Evolutionary conservation across 2,888 invertebrate species (phyloP).

Genomic region (Teinopalpus imperialis): DNA sequence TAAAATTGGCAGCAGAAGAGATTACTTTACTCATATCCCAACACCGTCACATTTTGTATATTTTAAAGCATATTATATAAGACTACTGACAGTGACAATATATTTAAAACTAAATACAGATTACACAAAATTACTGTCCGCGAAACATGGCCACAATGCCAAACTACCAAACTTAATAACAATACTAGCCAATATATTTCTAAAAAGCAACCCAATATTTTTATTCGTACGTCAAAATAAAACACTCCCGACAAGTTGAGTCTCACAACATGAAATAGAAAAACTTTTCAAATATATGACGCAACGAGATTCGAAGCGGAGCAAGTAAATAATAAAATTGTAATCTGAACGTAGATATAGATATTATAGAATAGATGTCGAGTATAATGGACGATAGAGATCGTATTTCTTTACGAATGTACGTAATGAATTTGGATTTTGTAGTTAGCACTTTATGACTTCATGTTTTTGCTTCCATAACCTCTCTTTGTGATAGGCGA

Average conservation of each 20-base stretch:
- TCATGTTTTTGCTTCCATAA: background rate
- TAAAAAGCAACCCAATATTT: background rate
- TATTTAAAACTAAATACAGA: too few relatives aligned
- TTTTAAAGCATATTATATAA: too few relatives aligned
- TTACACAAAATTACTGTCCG: too few relatives aligned
- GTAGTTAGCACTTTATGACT: background rate
- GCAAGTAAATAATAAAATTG: constrained; percentile 17
- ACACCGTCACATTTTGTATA: too few relatives aligned
- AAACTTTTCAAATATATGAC: constrained; percentile 13
- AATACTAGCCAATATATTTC: too few relatives aligned
- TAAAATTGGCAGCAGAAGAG: too few relatives aligned
- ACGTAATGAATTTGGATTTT: constrained; percentile 1
- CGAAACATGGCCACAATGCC: too few relatives aligned
- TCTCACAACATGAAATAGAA: constrained; percentile 9
- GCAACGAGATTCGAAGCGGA: background rate
- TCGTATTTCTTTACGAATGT: constrained; percentile 4
- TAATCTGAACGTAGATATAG: constrained; percentile 8
- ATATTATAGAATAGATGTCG: constrained; percentile 12
- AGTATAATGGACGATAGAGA: constrained; percentile 1
- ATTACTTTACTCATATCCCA: too few relatives aligned
- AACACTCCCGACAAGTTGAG: too few relatives aligned
- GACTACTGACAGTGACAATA: too few relatives aligned
- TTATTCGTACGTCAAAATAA: background rate
- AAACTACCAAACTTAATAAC: too few relatives aligned
- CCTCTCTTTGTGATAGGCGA: too few relatives aligned